Conservation (phyloP, 2,113 vertebrate genomes). For the Malurus elegans region DNA sequence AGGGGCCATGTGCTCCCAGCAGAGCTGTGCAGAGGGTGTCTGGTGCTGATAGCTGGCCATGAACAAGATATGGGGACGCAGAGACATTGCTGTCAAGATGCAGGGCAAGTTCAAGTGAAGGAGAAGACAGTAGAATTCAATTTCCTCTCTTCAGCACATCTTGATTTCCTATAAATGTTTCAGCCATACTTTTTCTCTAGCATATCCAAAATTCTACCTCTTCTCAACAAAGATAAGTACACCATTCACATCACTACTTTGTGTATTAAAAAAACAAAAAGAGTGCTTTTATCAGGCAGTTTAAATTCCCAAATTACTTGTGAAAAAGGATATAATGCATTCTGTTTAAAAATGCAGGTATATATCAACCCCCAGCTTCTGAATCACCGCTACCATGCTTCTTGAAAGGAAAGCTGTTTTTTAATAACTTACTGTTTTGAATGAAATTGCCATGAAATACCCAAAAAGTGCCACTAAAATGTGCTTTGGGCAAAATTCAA, state of each 20-base stretch:
- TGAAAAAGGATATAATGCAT: neutral
- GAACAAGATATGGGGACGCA: neutral
- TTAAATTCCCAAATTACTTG: neutral
- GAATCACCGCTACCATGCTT: conserved; percentile 1
- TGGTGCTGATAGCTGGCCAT: neutral
- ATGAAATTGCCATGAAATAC: neutral
- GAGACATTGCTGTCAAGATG: neutral
- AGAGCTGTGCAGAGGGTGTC: neutral
- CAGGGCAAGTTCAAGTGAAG: neutral
- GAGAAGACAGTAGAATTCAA: neutral
- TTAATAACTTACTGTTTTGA: neutral
- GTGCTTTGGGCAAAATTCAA: conserved; percentile 3
- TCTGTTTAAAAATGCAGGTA: neutral
- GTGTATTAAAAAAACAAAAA: neutral
- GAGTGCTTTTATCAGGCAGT: neutral
- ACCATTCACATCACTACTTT: neutral
- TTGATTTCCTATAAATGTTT: neutral
- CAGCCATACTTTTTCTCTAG: neutral
- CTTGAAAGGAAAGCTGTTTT: neutral
- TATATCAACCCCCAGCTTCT: neutral
- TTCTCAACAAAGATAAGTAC: neutral
- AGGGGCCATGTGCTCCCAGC: neutral
- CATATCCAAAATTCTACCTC: neutral
- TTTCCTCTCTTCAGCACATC: neutral
- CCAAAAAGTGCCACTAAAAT: neutral